These are phyloP conservation scores for Pseudomyrmex flavicornis DNA, from an alignment of 1,140 invertebrate species.

Conservation along the genomic window DNA sequence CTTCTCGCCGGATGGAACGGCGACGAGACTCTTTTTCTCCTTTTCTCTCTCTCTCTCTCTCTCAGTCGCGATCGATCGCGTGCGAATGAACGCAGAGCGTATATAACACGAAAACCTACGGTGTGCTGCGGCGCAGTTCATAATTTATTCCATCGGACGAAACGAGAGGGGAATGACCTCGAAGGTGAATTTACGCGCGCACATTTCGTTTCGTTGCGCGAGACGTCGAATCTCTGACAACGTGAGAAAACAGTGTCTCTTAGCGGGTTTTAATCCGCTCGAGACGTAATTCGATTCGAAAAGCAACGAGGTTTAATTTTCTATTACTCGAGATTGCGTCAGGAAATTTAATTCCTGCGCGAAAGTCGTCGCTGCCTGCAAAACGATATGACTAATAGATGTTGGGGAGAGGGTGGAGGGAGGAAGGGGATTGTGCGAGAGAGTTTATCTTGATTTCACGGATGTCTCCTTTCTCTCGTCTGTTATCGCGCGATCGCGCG, in stretches of 20 bases:
- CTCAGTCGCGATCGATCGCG: slow-evolving; percentile 29
- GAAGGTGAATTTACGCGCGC: neutral
- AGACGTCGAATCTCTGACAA: slow-evolving; percentile 1
- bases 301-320: slow-evolving; percentile 16
- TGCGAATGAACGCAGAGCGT: slow-evolving; percentile 11
- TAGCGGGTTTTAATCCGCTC: slow-evolving; percentile 15
- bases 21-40: slow-evolving; percentile 5
- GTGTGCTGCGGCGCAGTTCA: neutral
- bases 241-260: slow-evolving; percentile 11
- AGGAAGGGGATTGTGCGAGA: too few species aligned
- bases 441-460: neutral
- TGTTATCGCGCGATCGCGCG: slow-evolving; percentile 27
- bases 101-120: slow-evolving; percentile 12
- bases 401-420: neutral
- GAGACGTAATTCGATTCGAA: slow-evolving; percentile 9
- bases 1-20: slow-evolving; percentile 12
- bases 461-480: neutral
- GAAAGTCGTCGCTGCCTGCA: neutral
- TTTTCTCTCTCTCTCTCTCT: neutral
- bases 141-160: slow-evolving; percentile 23
- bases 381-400: neutral
- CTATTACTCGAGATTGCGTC: slow-evolving; percentile 12
- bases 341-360: neutral
- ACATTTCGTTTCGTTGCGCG: neutral
- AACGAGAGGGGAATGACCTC: slow-evolving; percentile 38